A percentile compares a stretch with the other conserved stretches of the same genome.
Evolutionary conservation across 1,140 invertebrate genomes (phyloP).

Genomic region (Babylonia areolata): DNA sequence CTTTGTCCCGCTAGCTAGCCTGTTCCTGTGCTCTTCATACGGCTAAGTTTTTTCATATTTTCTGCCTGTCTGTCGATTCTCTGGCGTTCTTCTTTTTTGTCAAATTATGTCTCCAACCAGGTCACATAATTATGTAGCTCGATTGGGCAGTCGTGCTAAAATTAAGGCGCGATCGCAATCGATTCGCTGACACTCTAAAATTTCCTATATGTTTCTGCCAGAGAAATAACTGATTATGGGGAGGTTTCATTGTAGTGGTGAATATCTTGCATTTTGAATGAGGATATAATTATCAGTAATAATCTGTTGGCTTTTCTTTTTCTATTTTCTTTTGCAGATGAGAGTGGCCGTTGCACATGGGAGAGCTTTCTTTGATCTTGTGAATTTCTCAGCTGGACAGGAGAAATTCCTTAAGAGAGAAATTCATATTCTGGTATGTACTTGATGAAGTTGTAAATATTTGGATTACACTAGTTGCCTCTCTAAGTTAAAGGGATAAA

Average conservation of each 20-base stretch:
- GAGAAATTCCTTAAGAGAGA: constrained; percentile 16
- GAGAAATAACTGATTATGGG: not conserved
- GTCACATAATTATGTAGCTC: no score
- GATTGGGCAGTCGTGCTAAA: no score
- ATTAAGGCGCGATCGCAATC: no score
- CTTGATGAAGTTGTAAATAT: not conserved
- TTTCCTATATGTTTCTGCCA: no score
- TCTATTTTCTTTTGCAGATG: constrained; percentile 9
- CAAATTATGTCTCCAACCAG: no score
- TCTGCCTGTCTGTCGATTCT: no score
- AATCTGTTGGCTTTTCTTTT: not conserved
- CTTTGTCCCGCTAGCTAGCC: no score
- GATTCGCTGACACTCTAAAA: no score
- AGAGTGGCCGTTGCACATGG: not conserved
- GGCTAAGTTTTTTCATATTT: no score
- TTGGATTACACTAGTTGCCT: no score
- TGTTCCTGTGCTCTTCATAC: no score
- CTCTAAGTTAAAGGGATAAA: not conserved
- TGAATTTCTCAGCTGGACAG: not conserved
- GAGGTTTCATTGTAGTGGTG: not conserved
- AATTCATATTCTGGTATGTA: constrained; percentile 27
- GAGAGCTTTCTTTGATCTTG: constrained; percentile 23
- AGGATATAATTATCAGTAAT: not conserved
- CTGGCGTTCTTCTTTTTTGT: no score
- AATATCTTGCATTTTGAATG: not conserved